A percentile compares a stretch with the other conserved stretches of the same genome.
These are phyloP conservation scores for Camelus dromedarius DNA, from an alignment of 2,113 vertebrate species.

Conservation along the genomic window DNA sequence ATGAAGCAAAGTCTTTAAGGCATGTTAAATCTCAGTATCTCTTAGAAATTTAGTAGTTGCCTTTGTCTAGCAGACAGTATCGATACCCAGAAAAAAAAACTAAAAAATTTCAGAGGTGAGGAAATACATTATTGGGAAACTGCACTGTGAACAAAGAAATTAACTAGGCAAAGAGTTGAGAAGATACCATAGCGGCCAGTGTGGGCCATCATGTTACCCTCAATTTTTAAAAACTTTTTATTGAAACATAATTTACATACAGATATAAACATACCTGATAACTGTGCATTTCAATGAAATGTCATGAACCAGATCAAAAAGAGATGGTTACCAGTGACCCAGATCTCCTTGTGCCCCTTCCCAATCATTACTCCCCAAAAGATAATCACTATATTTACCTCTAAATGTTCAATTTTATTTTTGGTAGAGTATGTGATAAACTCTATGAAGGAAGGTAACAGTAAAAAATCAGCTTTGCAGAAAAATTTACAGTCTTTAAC, in stretches of 20 bases:
- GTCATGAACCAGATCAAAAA: neutral
- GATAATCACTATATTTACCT: neutral
- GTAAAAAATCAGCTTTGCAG: constrained; percentile 19
- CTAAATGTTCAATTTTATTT: neutral
- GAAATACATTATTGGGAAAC: neutral
- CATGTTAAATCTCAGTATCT: neutral
- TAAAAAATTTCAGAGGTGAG: neutral
- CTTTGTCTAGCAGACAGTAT: neutral
- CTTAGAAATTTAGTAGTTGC: constrained; percentile 17
- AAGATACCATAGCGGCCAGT: neutral
- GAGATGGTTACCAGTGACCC: neutral
- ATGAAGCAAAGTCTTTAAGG: neutral
- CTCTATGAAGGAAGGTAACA: constrained; percentile 20
- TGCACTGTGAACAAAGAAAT: neutral
- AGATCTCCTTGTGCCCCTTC: neutral
- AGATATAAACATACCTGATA: neutral
- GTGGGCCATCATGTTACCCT: neutral
- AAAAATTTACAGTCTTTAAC: neutral
- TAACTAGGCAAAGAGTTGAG: neutral
- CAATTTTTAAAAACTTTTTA: neutral
- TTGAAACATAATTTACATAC: neutral
- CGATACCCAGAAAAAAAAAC: constrained; percentile 20
- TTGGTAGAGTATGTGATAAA: neutral
- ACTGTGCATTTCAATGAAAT: neutral
- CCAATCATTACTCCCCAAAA: neutral